phyloP scores from a whole-genome alignment of 1,140 invertebrate species.

The Trichonephila inaurata region DNA sequence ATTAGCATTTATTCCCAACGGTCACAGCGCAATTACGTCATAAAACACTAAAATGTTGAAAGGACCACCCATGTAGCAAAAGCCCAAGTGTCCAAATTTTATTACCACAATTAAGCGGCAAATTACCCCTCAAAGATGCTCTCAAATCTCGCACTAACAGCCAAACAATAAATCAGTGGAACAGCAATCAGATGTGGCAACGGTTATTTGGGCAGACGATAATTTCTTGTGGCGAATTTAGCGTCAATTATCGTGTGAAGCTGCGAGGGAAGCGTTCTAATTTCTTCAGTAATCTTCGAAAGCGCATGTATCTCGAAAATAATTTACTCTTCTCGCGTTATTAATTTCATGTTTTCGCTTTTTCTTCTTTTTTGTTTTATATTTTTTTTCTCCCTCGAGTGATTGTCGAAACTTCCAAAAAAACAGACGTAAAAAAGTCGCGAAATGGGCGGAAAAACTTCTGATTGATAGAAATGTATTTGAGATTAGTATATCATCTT shows the following conservation, averaged over 20 bases:
- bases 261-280: neutral
- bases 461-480: neutral
- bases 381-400: neutral
- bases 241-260: neutral
- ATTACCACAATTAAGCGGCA: constrained; percentile 66
- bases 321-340: neutral
- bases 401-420: neutral
- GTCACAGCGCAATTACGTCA: constrained; percentile 32
- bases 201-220: neutral
- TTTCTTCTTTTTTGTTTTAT: neutral
- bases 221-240: constrained; percentile 36
- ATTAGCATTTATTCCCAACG: neutral
- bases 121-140: constrained; percentile 29
- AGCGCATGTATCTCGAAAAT: neutral
- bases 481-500: neutral
- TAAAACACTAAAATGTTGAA: constrained; percentile 61
- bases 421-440: neutral
- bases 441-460: neutral
- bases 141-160: constrained; percentile 11
- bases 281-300: neutral
- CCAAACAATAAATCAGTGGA: constrained; percentile 33
- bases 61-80: constrained; percentile 54
- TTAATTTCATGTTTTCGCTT: neutral
- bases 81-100: constrained; percentile 49
- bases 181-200: neutral